Evolutionary conservation across 1,140 invertebrate genomes (phyloP).

Genomic region (Adoxophyes honmai): DNA sequence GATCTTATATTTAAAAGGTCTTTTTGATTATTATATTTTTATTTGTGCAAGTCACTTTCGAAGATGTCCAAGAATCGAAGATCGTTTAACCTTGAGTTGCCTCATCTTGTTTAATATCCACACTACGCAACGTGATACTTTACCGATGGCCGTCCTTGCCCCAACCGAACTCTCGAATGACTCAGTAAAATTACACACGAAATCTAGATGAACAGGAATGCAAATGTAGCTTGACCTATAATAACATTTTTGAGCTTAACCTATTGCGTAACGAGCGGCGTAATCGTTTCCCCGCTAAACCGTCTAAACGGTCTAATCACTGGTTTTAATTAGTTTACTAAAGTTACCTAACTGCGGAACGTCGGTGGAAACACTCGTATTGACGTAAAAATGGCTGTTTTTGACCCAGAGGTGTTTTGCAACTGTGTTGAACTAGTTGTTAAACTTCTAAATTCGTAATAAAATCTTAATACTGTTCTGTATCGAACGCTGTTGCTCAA

Average conservation of each 20-base stretch:
- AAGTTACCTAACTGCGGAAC: constrained; percentile 10
- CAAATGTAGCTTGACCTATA: constrained; percentile 9
- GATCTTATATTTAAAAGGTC: too few species aligned
- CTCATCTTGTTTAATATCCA: too few species aligned
- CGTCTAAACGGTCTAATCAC: constrained; percentile 18
- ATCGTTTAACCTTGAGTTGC: too few species aligned
- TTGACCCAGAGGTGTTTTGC: constrained; percentile 6
- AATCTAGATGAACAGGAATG: not conserved
- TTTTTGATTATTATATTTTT: too few species aligned
- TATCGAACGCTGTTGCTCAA: constrained; percentile 2
- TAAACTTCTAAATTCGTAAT: constrained; percentile 2
- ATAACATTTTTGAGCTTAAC: not conserved
- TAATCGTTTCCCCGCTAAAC: constrained; percentile 27
- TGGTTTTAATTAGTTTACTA: constrained; percentile 17
- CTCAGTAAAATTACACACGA: too few species aligned
- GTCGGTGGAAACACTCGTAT: not conserved
- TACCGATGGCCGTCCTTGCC: too few species aligned
- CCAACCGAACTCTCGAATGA: too few species aligned
- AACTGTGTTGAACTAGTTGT: not conserved
- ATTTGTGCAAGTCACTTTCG: too few species aligned
- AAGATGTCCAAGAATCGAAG: too few species aligned
- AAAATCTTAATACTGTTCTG: constrained; percentile 2
- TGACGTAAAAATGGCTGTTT: constrained; percentile 5
- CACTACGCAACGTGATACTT: too few species aligned
- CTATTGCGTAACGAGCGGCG: constrained; percentile 24